These are phyloP conservation scores for Nibea albiflora DNA, from an alignment of 2,113 vertebrate genomes.

Conservation along the genomic window DNA sequence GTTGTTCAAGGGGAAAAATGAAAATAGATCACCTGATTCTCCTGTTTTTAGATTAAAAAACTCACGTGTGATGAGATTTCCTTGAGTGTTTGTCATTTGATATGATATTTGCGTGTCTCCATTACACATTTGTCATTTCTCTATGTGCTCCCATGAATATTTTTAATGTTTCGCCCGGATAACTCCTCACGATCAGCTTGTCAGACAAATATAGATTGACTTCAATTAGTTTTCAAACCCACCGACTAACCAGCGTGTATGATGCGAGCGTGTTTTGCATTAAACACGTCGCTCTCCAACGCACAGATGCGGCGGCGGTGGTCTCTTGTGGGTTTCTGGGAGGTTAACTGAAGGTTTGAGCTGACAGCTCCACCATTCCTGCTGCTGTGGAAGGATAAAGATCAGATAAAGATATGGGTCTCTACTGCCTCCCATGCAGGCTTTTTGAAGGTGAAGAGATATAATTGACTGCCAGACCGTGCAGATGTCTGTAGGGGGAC, in stretches of 20 bases:
- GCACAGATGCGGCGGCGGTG: slow-evolving; percentile 4
- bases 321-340: slow-evolving; percentile 22
- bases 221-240: slow-evolving; percentile 13
- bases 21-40: neutral
- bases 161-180: slow-evolving; percentile 20
- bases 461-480: slow-evolving; percentile 71
- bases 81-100: slow-evolving; percentile 12
- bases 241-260: neutral
- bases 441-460: slow-evolving; percentile 64
- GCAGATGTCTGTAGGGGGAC: slow-evolving; percentile 56
- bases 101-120: slow-evolving; percentile 2
- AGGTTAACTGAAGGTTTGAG: slow-evolving; percentile 63
- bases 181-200: neutral
- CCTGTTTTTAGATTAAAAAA: slow-evolving; percentile 16
- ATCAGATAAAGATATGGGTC: slow-evolving; percentile 67
- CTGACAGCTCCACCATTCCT: slow-evolving; percentile 57
- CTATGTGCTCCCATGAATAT: neutral
- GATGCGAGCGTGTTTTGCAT: slow-evolving; percentile 1
- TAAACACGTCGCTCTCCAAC: neutral
- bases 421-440: slow-evolving; percentile 40
- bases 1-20: neutral
- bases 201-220: neutral
- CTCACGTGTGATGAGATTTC: slow-evolving; percentile 11
- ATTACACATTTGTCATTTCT: neutral
- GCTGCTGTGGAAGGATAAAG: slow-evolving; percentile 63